These are phyloP conservation scores for Falco biarmicus DNA, from an alignment of 2,797 vertebrate genomes.

Conservation along the genomic window DNA sequence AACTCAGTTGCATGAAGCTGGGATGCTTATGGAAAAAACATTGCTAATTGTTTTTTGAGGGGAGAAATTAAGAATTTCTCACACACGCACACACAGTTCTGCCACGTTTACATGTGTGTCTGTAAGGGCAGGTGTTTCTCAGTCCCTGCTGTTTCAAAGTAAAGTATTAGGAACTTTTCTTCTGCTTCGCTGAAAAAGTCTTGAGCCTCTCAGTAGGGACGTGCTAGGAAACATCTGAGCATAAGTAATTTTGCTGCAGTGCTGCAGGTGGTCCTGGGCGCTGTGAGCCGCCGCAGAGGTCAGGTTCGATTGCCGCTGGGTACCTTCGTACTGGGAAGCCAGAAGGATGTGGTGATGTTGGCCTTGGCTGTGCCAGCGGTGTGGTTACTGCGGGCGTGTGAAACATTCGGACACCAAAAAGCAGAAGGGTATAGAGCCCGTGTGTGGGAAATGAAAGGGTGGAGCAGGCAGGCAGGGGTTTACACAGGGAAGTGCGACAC, in stretches of 20 bases:
- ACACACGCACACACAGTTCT: accelerated
- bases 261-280: neutral
- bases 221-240: neutral
- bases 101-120: neutral
- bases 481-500: neutral
- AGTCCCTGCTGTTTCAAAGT: neutral
- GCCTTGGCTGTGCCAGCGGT: neutral
- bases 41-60: neutral
- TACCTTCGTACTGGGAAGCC: neutral
- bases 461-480: neutral
- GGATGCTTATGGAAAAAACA: neutral
- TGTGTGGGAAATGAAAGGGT: neutral
- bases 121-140: neutral
- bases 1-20: neutral
- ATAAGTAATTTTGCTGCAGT: neutral
- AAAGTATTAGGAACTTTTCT: neutral
- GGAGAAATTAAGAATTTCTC: neutral
- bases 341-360: neutral
- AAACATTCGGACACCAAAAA: neutral
- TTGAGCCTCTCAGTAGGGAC: neutral
- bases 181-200: neutral
- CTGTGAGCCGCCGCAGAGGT: neutral
- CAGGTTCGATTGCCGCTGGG: neutral
- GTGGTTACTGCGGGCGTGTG: neutral
- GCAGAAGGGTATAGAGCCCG: neutral